Base-by-base conservation (phyloP, 2,113 vertebrate species). In the Megalops atlanticus region DNA sequence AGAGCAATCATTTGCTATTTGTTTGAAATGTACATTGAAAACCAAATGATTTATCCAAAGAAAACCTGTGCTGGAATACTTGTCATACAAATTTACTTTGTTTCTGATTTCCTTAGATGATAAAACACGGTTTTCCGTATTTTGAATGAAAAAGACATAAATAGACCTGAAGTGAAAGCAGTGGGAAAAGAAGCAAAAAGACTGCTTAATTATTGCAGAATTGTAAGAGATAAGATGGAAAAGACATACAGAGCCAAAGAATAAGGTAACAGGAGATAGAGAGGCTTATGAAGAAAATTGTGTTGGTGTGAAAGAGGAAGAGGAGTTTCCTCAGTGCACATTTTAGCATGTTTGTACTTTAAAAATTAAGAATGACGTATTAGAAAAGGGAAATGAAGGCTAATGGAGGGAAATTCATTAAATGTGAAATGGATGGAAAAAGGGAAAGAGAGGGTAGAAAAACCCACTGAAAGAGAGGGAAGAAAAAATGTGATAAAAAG, bases 281-380 rank as follows among this genome's bases (percentile, higher is more conserved):
- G 24, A 35, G n/a, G n/a, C 43, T 43, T 43, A 24, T 27, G 6
- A 47, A 71, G 64, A 45, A 38, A 39, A 11, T 5, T 39, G 76
- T 86, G 88, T 88, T 84, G 84, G 87, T 76, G 88, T 79, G 69
- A 88, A 68, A 82, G 78, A 85, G 85, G 83, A 81, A 84, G 80
- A 79, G 70, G 81, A 81, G 75, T 87, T 84, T 79, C 77, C 79
- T 85, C 83, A 81, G 85, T 87, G 77, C 88, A 72, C 84, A 87
- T 88, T 91, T 86, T 24, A 52, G 8, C 8, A 11, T 71, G 7
- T 74, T 43, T 69, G 21, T 16, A 5, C 39, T 27, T 18, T 36
- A 31, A 49, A 79, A 31, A 21, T 15, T 5, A 21, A 33, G 68
- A n/a, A 7, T 15, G 68, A 35, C 21, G 27, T 33, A 36, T 33